Evolutionary conservation across 2,113 vertebrate species (phyloP).

Genomic region (Elachura formosa): DNA sequence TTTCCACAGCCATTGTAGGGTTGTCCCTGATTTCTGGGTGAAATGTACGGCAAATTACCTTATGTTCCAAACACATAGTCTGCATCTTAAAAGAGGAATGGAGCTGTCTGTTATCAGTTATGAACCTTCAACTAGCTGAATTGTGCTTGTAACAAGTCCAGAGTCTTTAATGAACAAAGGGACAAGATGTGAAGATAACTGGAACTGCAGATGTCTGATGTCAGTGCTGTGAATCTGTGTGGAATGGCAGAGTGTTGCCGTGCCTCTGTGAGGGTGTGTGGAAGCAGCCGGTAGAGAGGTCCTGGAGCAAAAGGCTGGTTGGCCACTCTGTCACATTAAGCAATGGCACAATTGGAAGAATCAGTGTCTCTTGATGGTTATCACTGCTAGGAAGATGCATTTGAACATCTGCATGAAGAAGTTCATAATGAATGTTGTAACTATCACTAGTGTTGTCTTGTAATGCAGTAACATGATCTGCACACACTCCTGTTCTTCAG

Average conservation of each 20-base stretch:
- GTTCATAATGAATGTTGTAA: not conserved
- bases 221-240: not conserved
- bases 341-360: not conserved
- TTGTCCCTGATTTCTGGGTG: not conserved
- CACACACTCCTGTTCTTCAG: not conserved
- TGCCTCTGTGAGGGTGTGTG: rapidly evolving
- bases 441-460: not conserved
- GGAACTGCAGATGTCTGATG: not conserved
- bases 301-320: not conserved
- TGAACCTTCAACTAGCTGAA: too few relatives aligned
- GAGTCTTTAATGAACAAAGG: not conserved
- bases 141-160: not conserved
- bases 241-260: not conserved
- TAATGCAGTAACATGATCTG: not conserved
- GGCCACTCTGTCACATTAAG: not conserved
- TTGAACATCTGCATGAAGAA: not conserved
- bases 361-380: not conserved
- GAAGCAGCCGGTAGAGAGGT: not conserved
- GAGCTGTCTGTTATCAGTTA: not conserved
- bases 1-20: not conserved
- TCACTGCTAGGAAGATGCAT: not conserved
- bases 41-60: not conserved
- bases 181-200: not conserved
- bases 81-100: not conserved
- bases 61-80: not conserved